Base-by-base conservation (phyloP, 2,888 invertebrate species). In the Tipula vernalis region DNA sequence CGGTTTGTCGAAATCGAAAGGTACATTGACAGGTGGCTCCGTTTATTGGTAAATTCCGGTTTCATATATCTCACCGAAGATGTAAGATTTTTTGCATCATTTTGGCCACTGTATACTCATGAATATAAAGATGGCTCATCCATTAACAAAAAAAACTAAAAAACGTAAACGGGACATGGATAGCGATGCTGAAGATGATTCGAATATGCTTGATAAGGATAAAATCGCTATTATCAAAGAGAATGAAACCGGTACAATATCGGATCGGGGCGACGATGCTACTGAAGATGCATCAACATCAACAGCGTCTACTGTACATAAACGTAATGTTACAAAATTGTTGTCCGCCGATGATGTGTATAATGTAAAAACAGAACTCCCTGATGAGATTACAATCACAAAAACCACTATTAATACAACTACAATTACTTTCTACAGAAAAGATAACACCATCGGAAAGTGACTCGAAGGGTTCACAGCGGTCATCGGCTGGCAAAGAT, bases 1-100 rank as follows among this genome's bases (percentile, higher is more conserved):
- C n/a, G n/a, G n/a, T n/a, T n/a, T n/a, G n/a, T n/a, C n/a, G n/a
- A n/a, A n/a, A n/a, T n/a, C n/a, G n/a, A n/a, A n/a, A n/a, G n/a
- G n/a, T n/a, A n/a, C n/a, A n/a, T n/a, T n/a, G n/a, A n/a, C n/a
- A n/a, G n/a, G n/a, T n/a, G n/a, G n/a, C n/a, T n/a, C n/a, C n/a
- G n/a, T n/a, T n/a, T n/a, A n/a, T n/a, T n/a, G n/a, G n/a, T n/a
- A n/a, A n/a, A n/a, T n/a, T n/a, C n/a, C n/a, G n/a, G n/a, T n/a
- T n/a, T n/a, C n/a, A n/a, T n/a, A n/a, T n/a, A 99, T 92, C 93
- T 99, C 83, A 98, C 98, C 0, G 99, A 99, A 92, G 99, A 99
- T 90, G 99, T 99, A 41, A 99, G 99, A 86, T 98, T 99, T 93
- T 96, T 99, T 89, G 99, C 99, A 6, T 99, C 99, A 0, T 99